Base-by-base conservation (phyloP, 2,797 vertebrate genomes). In the Pteronotus mesoamericanus region DNA sequence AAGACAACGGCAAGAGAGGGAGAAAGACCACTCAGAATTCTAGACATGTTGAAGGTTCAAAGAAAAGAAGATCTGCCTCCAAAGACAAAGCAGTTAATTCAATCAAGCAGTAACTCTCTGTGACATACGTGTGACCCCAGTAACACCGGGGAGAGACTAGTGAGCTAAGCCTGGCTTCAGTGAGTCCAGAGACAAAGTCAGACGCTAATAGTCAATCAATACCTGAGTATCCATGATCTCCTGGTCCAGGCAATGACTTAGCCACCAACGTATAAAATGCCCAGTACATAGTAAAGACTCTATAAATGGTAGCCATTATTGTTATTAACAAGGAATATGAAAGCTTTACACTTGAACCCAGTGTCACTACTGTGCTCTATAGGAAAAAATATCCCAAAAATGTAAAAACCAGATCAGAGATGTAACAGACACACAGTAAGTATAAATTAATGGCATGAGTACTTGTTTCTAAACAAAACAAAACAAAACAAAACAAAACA, bases 131-230 rank as follows among this genome's bases (percentile, higher is more conserved):
- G 34, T 91, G 71, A 32, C 80, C 61, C 68, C 16, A 42, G 51
- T 37, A 51, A 77, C 37, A 55, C 64, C 26, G 80, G 14, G 48
- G 32, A 71, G 46, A 77, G 51, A 71, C 22, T 21, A 71, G n/a
- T 66, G 26, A 92, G 37, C 66, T 91, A 78, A 79, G 61, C 42
- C 6, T 75, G 64, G 12, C 80, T 71, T 93, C 42, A 29, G 42
- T 77, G 72, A 93, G 86, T 86, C 59, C 89, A 89, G 55, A 89
- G 26, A 90, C 83, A 91, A 84, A 77, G 51, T 46, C 59, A 79
- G 44, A 85, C 5, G 8, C 4, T 39, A 4, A 86, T 19, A 86
- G 24, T 53, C 26, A 57, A 3, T 77, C 46, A 48, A 48, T 26
- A 39, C 14, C 34, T 87, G n/a, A 34, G 7, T 26, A 21, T n/a